phyloP scores from a whole-genome alignment of 2,797 vertebrate species.

The Allobates femoralis region DNA sequence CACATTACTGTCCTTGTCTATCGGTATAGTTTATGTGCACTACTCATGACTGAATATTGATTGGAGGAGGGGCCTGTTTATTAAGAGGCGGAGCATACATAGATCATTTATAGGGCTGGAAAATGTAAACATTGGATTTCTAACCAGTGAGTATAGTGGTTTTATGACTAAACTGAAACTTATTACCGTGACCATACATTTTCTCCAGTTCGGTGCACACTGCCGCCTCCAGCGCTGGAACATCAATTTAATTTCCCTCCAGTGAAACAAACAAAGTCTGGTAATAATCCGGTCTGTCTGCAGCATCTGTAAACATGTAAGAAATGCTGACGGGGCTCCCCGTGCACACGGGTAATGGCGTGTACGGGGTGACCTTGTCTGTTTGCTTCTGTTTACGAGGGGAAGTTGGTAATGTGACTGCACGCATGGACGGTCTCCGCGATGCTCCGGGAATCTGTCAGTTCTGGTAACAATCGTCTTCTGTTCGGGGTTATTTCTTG shows the following conservation, averaged over 20 bases:
- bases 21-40: no score
- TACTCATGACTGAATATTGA: neutral
- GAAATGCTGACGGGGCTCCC: neutral
- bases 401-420: neutral
- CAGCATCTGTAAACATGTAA: slow-evolving; percentile 1
- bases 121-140: neutral
- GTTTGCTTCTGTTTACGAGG: neutral
- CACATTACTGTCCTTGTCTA: no score
- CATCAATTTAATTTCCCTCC: neutral
- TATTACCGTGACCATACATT: neutral
- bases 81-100: neutral
- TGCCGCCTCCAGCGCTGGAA: neutral
- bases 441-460: slow-evolving; percentile 17
- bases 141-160: neutral
- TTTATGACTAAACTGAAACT: neutral
- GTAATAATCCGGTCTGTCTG: neutral
- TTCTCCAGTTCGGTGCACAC: neutral
- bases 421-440: neutral
- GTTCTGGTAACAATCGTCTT: neutral
- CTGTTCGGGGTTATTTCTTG: neutral
- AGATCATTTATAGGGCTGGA: neutral
- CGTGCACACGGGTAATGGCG: neutral
- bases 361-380: slow-evolving; percentile 19
- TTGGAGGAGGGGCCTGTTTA: neutral
- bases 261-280: neutral